These are phyloP conservation scores for Drosophila melanocephala DNA, from an alignment of 2,888 invertebrate species.

Conservation along the genomic window DNA sequence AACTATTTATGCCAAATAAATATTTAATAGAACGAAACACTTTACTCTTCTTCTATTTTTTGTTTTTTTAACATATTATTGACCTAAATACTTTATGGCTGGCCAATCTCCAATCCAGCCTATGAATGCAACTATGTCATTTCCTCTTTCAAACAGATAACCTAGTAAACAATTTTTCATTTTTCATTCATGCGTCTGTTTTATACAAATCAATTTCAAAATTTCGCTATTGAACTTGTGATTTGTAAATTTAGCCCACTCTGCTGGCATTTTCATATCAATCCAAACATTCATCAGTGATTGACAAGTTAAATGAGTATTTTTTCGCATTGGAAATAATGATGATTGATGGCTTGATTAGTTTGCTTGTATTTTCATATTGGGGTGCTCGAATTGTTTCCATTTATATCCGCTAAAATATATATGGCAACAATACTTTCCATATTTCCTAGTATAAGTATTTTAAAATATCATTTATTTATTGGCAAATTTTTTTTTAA, in stretches of 20 bases:
- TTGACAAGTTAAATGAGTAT: conserved; percentile 60
- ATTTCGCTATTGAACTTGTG: conserved; percentile 20
- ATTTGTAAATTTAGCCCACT: conserved; percentile 33
- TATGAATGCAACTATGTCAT: not conserved
- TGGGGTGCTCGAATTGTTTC: conserved; percentile 6
- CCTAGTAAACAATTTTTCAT: conserved; percentile 6
- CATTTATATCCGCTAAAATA: not conserved
- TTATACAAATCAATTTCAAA: conserved; percentile 10
- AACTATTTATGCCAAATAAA: conserved; percentile 74
- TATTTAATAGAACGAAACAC: conserved; percentile 50
- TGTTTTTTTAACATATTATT: not conserved
- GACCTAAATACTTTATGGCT: not conserved
- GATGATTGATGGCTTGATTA: conserved; percentile 60
- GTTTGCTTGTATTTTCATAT: conserved; percentile 27
- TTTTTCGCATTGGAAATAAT: conserved; percentile 34
- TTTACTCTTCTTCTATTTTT: not conserved
- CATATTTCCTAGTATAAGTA: not conserved
- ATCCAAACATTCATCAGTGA: conserved; percentile 49
- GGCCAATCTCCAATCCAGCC: not conserved
- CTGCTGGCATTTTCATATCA: conserved; percentile 11
- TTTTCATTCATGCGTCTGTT: conserved; percentile 18
- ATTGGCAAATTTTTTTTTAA: not conserved
- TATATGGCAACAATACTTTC: not conserved
- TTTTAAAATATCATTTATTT: not conserved
- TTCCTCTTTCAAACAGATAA: conserved; percentile 22